phyloP scores from a whole-genome alignment of 2,797 vertebrate genomes.

The Dromococcyx pavoninus region DNA sequence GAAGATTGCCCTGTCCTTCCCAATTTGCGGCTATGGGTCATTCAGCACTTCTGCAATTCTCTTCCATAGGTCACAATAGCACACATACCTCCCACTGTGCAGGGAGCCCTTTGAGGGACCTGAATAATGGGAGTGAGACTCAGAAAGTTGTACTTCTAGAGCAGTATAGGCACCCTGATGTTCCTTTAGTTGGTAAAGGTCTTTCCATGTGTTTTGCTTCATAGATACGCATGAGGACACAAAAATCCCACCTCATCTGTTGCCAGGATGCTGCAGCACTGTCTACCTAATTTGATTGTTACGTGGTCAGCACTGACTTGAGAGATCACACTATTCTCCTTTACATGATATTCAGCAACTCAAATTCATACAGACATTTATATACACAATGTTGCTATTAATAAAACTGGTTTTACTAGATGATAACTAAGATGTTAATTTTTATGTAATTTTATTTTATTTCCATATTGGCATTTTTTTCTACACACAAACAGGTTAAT shows the following conservation, averaged over 20 bases:
- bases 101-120: neutral
- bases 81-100: rapidly evolving
- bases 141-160: neutral
- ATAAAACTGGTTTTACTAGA: neutral
- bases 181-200: neutral
- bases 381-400: neutral
- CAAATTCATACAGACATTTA: neutral
- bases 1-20: too few relatives aligned
- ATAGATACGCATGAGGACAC: neutral
- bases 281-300: neutral
- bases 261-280: neutral
- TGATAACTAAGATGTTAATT: neutral
- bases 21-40: neutral
- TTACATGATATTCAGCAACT: neutral
- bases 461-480: neutral
- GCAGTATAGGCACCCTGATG: neutral
- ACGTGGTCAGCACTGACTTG: neutral
- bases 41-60: neutral
- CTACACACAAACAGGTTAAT: neutral
- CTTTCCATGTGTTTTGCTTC: neutral
- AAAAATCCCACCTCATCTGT: neutral
- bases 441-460: neutral
- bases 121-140: neutral
- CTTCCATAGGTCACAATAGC: neutral
- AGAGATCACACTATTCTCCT: neutral